Base-by-base conservation (phyloP, 2,113 vertebrate species). In the Zootoca vivipara region DNA sequence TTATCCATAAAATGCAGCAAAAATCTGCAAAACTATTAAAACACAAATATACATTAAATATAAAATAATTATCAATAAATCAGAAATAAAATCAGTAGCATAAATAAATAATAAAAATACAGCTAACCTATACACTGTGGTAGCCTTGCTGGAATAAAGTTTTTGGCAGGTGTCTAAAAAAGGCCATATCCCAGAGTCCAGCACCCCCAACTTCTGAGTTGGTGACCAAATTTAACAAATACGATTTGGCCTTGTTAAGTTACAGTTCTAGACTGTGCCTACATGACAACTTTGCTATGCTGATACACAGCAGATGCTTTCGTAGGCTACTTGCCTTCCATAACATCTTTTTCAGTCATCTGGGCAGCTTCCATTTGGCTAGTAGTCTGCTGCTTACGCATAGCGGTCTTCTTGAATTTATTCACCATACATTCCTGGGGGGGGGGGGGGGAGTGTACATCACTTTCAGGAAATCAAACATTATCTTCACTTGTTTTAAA, bases 381-480 rank as follows among this genome's bases (percentile, higher is more conserved):
- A 87, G 93, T 95, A 56, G 96, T 97, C 89, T 97, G 96, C 1
- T 97, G 96, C 86, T 98, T 98, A 89, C 97, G 97, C 94, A 97
- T 95, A 77, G 97, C 97, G 40, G 97, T 98, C 95, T 98, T 98
- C 94, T 97, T 98, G 89, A 97, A 98, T 92, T 98, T 98, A 95
- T 98, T 98, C 79, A 98, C 97, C 97, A 98, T 98, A 89, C 97
- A 98, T 86, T 98, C 98, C 98, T 98, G 92, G 15, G 93, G 89
- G 81, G 85, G 30, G 87, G 78, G 56, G 92, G 15, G 93, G 89
- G 88, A 80, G 56, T 20, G 85, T 2, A 58, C 33, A 80, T 40
- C n/a, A 7, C 0, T 30, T 1, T 46, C 58, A 69, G 52, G 16
- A 1, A 73, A 73, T 3, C 7, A 3, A 83, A 10, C 4, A 24